phyloP scores from a whole-genome alignment of 2,113 vertebrate species.

The Leptocoma aspasia region DNA sequence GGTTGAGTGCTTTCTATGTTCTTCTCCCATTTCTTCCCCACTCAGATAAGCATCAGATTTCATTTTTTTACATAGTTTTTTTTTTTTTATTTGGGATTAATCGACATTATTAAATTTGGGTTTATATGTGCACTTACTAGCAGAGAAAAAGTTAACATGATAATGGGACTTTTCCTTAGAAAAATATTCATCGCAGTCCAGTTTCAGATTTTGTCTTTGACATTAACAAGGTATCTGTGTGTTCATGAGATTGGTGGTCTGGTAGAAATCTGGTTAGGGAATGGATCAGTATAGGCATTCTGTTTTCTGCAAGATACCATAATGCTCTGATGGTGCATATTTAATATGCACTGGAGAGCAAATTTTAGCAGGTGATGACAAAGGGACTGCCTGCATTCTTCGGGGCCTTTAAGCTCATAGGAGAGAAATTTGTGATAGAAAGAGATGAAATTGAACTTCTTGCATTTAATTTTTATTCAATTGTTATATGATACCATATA shows the following conservation, averaged over 20 bases:
- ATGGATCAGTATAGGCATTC: not conserved
- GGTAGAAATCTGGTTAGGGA: not conserved
- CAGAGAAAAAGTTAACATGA: not conserved
- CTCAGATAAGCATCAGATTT: not conserved
- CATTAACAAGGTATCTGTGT: not conserved
- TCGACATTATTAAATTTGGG: not conserved
- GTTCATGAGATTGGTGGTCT: not conserved
- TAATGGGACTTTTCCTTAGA: not conserved
- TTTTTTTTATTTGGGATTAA: not conserved
- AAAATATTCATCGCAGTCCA: not conserved
- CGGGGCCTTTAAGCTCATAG: not conserved
- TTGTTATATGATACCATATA: not conserved
- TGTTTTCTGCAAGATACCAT: not conserved
- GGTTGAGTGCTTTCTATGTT: not conserved
- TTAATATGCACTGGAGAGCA: not conserved
- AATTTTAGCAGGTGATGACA: not conserved
- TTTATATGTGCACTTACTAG: not conserved
- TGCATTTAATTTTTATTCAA: not conserved
- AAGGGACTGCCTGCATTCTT: not conserved
- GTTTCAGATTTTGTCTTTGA: not conserved
- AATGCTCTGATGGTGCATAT: not conserved
- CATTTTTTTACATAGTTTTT: not conserved
- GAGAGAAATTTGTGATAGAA: not conserved
- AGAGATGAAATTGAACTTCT: not conserved
- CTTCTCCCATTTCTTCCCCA: not conserved